Evolutionary conservation across 2,113 vertebrate genomes (phyloP).

Genomic region (Alaudala cheleensis): DNA sequence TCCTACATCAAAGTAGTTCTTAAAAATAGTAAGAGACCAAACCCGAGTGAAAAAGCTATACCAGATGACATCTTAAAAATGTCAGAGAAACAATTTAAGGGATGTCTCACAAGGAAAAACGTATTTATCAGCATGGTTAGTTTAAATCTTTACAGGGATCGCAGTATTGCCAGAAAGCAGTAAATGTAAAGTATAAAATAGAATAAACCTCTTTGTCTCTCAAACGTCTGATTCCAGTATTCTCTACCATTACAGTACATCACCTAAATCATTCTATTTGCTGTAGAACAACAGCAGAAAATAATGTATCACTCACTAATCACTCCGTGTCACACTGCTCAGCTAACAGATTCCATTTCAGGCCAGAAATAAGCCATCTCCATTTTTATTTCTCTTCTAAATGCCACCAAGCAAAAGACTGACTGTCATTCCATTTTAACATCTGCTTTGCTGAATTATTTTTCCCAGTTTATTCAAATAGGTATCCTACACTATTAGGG

Average conservation of each 20-base stretch:
- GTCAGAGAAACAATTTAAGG: background rate
- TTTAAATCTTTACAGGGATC: background rate
- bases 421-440: background rate
- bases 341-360: background rate
- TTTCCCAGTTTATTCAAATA: background rate
- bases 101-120: background rate
- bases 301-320: background rate
- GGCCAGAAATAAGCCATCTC: background rate
- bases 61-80: background rate
- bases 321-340: background rate
- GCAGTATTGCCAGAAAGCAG: background rate
- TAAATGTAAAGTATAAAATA: background rate
- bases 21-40: background rate
- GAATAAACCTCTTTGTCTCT: background rate
- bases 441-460: background rate
- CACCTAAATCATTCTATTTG: background rate
- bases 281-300: background rate
- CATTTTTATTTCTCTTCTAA: slow-evolving; percentile 1
- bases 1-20: background rate
- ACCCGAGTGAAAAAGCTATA: background rate
- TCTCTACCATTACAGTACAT: background rate
- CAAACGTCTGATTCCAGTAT: background rate
- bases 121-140: background rate
- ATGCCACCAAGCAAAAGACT: background rate
- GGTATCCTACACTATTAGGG: background rate